phyloP scores from a whole-genome alignment of 2,797 vertebrate species.

The Danio jaintianensis region DNA sequence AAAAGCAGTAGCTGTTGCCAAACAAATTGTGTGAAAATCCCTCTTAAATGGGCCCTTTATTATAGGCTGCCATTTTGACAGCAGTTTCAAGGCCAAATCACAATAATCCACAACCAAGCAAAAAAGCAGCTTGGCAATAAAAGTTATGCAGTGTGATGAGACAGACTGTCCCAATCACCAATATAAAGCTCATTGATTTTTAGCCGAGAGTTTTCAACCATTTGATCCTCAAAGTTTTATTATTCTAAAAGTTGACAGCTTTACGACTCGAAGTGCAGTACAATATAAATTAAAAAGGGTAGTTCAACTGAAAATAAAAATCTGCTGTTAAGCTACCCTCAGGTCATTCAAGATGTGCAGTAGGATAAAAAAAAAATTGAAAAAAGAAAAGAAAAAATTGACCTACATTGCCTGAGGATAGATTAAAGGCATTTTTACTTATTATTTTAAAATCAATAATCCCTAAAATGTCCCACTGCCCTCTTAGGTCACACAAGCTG shows the following conservation, averaged over 20 bases:
- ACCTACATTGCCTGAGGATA: too few relatives aligned
- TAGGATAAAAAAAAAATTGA: too few relatives aligned
- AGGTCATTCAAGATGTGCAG: neutral
- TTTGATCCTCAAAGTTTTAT: neutral
- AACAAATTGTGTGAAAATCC: neutral
- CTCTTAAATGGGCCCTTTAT: neutral
- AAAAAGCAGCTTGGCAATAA: constrained; percentile 3
- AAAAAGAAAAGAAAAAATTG: too few relatives aligned
- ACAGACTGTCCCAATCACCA: neutral
- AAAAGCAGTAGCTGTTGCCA: neutral
- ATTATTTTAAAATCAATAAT: too few relatives aligned
- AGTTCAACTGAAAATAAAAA: too few relatives aligned
- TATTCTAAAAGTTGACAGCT: neutral
- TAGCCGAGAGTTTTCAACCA: neutral
- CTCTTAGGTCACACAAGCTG: too few relatives aligned
- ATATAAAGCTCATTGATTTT: constrained; percentile 20
- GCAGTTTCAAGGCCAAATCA: neutral
- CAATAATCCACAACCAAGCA: neutral
- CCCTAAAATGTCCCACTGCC: too few relatives aligned
- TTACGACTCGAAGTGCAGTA: neutral
- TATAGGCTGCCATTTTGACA: neutral
- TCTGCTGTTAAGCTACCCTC: too few relatives aligned
- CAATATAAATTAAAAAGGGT: neutral
- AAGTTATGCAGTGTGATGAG: neutral
- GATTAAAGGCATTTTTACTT: too few relatives aligned